A percentile compares a stretch with the other conserved stretches of the same genome.
These are phyloP conservation scores for Chalcis sispes DNA, from an alignment of 2,888 invertebrate genomes.

Conservation along the genomic window DNA sequence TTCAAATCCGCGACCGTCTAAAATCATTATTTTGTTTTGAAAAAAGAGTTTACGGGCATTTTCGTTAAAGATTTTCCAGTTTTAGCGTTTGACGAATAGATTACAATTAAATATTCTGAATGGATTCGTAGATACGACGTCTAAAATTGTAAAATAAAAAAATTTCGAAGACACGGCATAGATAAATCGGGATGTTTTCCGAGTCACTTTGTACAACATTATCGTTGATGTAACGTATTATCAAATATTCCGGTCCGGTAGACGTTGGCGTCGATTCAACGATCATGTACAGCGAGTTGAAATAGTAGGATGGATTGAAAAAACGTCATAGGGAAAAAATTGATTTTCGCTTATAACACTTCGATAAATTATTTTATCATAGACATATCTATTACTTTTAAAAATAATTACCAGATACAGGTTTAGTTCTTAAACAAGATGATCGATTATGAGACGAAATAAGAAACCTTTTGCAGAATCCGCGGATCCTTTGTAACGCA, in stretches of 20 bases:
- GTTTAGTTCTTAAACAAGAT: neutral
- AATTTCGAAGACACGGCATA: constrained; percentile 10
- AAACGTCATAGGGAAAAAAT: too few relatives aligned
- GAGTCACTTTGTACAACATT: too few relatives aligned
- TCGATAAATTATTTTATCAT: too few relatives aligned
- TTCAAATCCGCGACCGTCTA: constrained; percentile 4
- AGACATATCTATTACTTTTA: neutral
- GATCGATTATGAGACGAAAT: neutral
- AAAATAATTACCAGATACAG: neutral
- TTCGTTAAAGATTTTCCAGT: neutral
- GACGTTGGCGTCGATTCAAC: neutral
- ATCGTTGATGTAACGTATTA: neutral
- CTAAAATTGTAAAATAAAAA: constrained; percentile 5
- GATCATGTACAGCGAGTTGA: constrained; percentile 14
- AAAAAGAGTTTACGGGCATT: neutral
- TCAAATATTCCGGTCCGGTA: neutral
- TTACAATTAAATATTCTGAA: neutral
- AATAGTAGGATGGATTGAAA: neutral
- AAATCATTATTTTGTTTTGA: neutral
- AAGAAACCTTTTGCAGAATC: neutral
- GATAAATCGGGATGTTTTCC: neutral
- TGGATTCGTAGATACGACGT: neutral
- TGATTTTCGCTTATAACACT: too few relatives aligned
- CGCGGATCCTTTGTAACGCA: neutral
- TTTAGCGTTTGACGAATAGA: too few relatives aligned